A percentile compares a stretch with the other conserved stretches of the same genome.
Evolutionary conservation across 2,888 invertebrate genomes (phyloP).

Genomic region (Lycia hirtaria): DNA sequence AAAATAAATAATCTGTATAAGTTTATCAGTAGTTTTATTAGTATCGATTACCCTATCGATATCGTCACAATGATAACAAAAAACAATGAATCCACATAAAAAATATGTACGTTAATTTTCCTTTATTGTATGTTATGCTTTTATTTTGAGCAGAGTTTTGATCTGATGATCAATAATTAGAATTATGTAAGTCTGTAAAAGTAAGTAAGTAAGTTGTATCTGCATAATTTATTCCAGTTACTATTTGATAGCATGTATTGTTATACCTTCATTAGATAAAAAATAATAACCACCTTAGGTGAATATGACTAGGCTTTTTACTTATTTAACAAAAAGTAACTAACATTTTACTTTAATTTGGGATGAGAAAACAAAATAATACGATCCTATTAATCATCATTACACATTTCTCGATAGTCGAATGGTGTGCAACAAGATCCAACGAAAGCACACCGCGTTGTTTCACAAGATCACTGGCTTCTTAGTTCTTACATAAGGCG

Average conservation of each 20-base stretch:
- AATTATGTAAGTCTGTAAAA: too few species aligned
- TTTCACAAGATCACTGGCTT: slow-evolving; percentile 77
- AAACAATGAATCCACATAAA: slow-evolving; percentile 51
- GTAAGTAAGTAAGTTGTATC: too few species aligned
- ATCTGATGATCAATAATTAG: too few species aligned
- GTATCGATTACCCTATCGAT: slow-evolving; percentile 63
- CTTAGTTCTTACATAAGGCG: slow-evolving; percentile 80
- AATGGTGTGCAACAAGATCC: slow-evolving; percentile 59
- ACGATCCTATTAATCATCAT: slow-evolving; percentile 61
- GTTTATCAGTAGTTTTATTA: slow-evolving; percentile 67
- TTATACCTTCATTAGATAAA: not conserved
- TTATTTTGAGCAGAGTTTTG: too few species aligned
- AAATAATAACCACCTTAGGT: not conserved
- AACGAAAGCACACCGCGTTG: slow-evolving; percentile 68
- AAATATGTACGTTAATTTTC: slow-evolving; percentile 14
- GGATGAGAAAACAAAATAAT: slow-evolving; percentile 49
- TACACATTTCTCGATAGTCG: slow-evolving; percentile 61
- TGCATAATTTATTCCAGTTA: not conserved
- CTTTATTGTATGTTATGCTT: not conserved
- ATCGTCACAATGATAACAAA: slow-evolving; percentile 65
- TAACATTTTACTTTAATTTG: slow-evolving; percentile 31
- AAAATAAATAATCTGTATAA: slow-evolving; percentile 48
- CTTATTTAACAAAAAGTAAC: not conserved
- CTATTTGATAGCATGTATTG: not conserved
- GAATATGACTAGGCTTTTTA: too few species aligned